Base-by-base conservation (phyloP, 1,140 invertebrate species). In the Marisa cornuarietis region DNA sequence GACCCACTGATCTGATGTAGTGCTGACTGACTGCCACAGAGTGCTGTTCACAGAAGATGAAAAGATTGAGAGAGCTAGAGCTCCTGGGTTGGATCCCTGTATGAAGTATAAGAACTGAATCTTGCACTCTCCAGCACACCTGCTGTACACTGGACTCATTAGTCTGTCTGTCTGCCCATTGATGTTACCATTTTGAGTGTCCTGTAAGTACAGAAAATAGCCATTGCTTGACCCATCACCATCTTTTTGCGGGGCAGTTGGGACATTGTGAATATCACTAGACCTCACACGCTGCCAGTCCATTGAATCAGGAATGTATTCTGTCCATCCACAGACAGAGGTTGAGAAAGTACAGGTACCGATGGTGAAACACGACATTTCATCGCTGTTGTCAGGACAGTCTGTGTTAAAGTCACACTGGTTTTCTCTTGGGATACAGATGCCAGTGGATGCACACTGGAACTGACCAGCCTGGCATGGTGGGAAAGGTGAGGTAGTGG, bases 321-420 rank as follows among this genome's bases (percentile, higher is more conserved):
- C 78, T 16, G 72, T 79, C 76, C 81, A 82, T 24, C 85, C 71
- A 51, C 87, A 83, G 24, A 79, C 63, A 42, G 81, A 68, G 52
- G 49, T 76, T 31, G 79, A 58, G 54, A 83, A 83, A 18, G 68
- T 68, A 62, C 82, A 83, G 3, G 80, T 69, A 10, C 49, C 58
- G 14, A 66, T 71, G 54, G 83, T 78, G 52, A 83, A 76, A 78
- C 87, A 86, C 26, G 76, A 31, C 14, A 66, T 78, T 81, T 90
- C 90, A 85, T 90, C 90, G 65, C 83, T 83, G 20, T 80, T 79
- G 79, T 89, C 87, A 61, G 63, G 63, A 78, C 90, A 90, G 85
- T 93, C 93, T 4, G 87, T 89, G 85, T 95, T 94, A 85, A 96
- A 96, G 89, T 96, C 94, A 83, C 95, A 96, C 11, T 86, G 83